Percentiles rank a stretch among this genome's conserved stretches.
These are phyloP conservation scores for Pocillopora meandrina DNA, from an alignment of 92 coral and sea anemone species.

Conservation along the genomic window DNA sequence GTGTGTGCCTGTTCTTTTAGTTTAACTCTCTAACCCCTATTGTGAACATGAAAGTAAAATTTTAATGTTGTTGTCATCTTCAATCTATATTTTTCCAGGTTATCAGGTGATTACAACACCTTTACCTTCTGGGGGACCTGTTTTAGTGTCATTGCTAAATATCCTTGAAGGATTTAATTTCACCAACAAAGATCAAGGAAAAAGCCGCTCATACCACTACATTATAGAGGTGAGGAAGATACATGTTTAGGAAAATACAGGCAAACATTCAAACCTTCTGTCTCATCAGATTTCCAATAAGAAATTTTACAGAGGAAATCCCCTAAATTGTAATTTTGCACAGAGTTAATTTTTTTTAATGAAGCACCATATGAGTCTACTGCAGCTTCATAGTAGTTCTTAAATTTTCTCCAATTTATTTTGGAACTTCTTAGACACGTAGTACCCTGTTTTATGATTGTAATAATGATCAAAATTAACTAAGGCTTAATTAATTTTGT, in stretches of 20 bases:
- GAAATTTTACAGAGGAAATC: slow-evolving; percentile 65
- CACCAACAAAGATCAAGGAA: slow-evolving; percentile 62
- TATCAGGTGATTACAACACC: slow-evolving; percentile 85
- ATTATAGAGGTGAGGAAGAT: slow-evolving; percentile 75
- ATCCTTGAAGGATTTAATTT: slow-evolving; percentile 88
- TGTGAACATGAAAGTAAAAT: too few relatives aligned
- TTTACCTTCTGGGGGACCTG: slow-evolving; percentile 85
- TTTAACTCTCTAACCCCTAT: too few relatives aligned
- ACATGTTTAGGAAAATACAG: not conserved
- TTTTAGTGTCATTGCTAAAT: slow-evolving; percentile 80
- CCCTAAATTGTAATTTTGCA: too few relatives aligned
- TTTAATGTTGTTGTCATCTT: too few relatives aligned
- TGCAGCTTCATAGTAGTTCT: too few relatives aligned
- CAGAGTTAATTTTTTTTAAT: too few relatives aligned
- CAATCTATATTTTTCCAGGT: slow-evolving; percentile 34
- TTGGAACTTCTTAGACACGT: too few relatives aligned
- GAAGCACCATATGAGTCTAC: too few relatives aligned
- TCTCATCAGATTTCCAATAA: slow-evolving; percentile 19
- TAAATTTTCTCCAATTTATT: too few relatives aligned
- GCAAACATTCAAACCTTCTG: not conserved
- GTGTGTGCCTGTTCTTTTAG: not conserved
- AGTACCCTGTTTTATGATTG: too few relatives aligned
- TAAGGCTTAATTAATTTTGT: too few relatives aligned
- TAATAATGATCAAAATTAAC: too few relatives aligned
- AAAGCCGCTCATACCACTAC: slow-evolving; percentile 78